Evolutionary conservation across 2,113 vertebrate genomes (phyloP).

Genomic region (Sander vitreus): DNA sequence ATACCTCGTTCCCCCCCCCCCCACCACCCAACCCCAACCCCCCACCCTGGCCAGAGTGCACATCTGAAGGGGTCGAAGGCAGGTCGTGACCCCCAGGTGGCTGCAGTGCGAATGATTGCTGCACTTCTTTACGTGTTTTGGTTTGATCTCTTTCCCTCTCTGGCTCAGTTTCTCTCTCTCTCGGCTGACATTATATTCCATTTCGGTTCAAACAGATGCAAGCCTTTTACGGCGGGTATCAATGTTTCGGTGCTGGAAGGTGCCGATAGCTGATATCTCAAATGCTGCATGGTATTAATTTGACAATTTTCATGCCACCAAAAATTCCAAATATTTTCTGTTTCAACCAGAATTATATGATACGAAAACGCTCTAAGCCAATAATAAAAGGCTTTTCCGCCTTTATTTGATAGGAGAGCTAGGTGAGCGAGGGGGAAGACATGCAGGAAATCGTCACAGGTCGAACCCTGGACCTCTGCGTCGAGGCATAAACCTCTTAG

Average conservation of each 20-base stretch:
- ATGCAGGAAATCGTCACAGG: too few relatives aligned
- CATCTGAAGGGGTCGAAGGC: constrained; percentile 93
- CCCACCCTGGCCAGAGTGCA: constrained; percentile 90
- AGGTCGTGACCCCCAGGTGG: constrained; percentile 97
- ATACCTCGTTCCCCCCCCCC: constrained; percentile 89
- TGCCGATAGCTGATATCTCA: constrained; percentile 47
- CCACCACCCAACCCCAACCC: constrained; percentile 80
- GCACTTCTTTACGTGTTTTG: constrained; percentile 39
- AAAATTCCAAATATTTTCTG: constrained; percentile 37
- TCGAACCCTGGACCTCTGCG: too few relatives aligned
- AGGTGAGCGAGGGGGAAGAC: too few relatives aligned
- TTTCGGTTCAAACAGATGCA: constrained; percentile 39
- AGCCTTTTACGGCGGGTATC: constrained; percentile 20
- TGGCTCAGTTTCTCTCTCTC: constrained; percentile 18
- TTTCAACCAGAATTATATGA: constrained; percentile 45
- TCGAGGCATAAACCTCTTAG: too few relatives aligned
- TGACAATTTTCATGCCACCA: constrained; percentile 45
- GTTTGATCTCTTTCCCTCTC: constrained; percentile 31
- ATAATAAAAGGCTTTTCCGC: not conserved
- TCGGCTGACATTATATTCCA: constrained; percentile 2
- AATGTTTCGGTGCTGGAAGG: constrained; percentile 23
- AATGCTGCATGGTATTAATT: constrained; percentile 53
- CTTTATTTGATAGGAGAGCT: too few relatives aligned
- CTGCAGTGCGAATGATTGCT: constrained; percentile 71
- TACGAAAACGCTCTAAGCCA: constrained; percentile 48